Conservation (phyloP, 1,140 invertebrate species). For the Nasonia longicornis region DNA sequence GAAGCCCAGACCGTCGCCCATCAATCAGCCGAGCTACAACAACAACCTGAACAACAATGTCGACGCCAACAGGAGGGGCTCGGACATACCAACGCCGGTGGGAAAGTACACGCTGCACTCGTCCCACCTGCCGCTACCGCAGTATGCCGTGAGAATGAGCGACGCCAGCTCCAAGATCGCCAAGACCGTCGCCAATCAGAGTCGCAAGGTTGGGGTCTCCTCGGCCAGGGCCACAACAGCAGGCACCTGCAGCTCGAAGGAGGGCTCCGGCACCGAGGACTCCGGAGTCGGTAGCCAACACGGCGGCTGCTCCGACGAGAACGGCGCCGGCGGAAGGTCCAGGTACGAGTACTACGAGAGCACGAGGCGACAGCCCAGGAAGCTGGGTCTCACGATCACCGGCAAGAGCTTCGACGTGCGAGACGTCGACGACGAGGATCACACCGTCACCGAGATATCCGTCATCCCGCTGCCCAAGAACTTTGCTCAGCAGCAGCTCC, state of each 20-base stretch:
- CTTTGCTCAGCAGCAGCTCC: conserved; percentile 48
- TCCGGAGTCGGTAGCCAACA: conserved; percentile 75
- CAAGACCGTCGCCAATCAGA: conserved; percentile 79
- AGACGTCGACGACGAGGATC: conserved; percentile 72
- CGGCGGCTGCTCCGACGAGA: conserved; percentile 60
- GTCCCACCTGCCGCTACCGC: conserved; percentile 78
- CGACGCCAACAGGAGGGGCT: conserved; percentile 50
- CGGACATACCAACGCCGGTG: conserved; percentile 55
- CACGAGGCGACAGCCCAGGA: conserved; percentile 60
- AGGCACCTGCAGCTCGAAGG: conserved; percentile 64
- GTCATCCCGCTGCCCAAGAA: conserved; percentile 71
- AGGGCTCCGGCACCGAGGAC: conserved; percentile 71
- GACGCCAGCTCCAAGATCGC: conserved; percentile 76
- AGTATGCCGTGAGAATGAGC: conserved; percentile 75
- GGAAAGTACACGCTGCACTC: conserved; percentile 80
- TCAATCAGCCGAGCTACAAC: conserved; percentile 49
- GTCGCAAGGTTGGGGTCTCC: conserved; percentile 63
- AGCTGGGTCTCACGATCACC: conserved; percentile 72
- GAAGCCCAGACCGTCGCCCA: conserved; percentile 54
- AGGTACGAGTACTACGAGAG: conserved; percentile 54
- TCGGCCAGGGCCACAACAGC: conserved; percentile 49
- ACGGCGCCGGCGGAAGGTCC: conserved; percentile 51
- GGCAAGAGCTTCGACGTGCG: conserved; percentile 74
- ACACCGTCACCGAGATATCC: conserved; percentile 72
- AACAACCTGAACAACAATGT: conserved; percentile 32